Conservation (phyloP, 2,797 vertebrate species). For the Sebastes kiyomatsui region DNA sequence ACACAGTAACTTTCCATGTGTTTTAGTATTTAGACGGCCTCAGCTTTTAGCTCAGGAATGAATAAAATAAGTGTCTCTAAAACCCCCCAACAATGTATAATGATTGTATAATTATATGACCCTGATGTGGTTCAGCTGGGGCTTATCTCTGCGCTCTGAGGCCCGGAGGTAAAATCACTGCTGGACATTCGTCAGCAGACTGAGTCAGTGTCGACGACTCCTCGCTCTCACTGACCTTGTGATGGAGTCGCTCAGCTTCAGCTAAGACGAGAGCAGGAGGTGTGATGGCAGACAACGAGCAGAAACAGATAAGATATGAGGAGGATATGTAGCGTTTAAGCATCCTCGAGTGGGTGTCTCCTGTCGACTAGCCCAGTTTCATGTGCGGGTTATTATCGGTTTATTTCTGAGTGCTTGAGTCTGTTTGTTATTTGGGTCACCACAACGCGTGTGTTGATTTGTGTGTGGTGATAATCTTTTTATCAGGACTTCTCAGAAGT, state of each 20-base stretch:
- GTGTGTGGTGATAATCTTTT: neutral
- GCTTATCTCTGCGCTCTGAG: neutral
- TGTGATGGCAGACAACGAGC: neutral
- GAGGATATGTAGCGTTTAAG: neutral
- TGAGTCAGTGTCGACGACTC: neutral
- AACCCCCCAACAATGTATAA: neutral
- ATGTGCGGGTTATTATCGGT: neutral
- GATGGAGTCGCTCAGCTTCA: neutral
- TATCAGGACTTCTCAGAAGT: neutral
- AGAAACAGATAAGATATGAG: neutral
- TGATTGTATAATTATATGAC: neutral
- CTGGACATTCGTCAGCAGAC: neutral
- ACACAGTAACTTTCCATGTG: neutral
- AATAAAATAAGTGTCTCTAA: neutral
- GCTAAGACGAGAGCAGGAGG: neutral
- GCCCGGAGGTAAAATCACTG: neutral
- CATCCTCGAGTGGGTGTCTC: conserved; percentile 36
- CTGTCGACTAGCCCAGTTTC: conserved; percentile 46
- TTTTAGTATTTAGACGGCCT: neutral
- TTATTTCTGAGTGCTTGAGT: conserved; percentile 3
- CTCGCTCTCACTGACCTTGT: conserved; percentile 1
- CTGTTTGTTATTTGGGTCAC: conserved; percentile 32
- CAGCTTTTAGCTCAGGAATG: neutral
- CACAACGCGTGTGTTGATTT: neutral
- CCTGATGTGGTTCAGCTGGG: neutral